Evolutionary conservation across 2,888 invertebrate genomes (phyloP).

Genomic region (Griposia aprilina): DNA sequence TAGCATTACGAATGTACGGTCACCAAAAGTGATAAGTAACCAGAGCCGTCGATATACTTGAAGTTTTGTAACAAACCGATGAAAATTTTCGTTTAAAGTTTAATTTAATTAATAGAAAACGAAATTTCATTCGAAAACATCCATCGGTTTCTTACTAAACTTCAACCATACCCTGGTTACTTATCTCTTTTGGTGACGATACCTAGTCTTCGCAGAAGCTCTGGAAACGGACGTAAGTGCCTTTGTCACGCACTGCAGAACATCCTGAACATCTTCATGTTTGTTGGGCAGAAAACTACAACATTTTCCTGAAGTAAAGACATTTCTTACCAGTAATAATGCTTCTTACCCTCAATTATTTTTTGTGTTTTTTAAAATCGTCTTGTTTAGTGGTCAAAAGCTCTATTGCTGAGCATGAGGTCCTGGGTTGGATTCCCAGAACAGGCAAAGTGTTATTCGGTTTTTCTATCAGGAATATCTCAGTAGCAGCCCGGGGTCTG

Average conservation of each 20-base stretch:
- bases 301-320: neutral
- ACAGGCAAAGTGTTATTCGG: neutral
- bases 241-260: constrained; percentile 13
- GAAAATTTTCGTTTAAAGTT: too few relatives aligned
- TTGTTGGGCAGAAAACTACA: neutral
- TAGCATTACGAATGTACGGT: neutral
- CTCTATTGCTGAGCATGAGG: neutral
- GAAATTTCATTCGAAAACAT: too few relatives aligned
- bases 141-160: too few relatives aligned
- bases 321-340: neutral
- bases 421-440: neutral
- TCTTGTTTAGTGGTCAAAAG: neutral
- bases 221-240: constrained; percentile 23
- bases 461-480: neutral
- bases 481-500: neutral
- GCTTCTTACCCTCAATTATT: neutral
- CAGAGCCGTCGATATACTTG: too few relatives aligned
- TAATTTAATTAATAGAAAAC: too few relatives aligned
- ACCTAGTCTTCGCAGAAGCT: constrained; percentile 4
- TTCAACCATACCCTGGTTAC: too few relatives aligned
- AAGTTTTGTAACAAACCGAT: too few relatives aligned
- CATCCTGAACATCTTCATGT: constrained; percentile 6
- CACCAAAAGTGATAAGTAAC: too few relatives aligned
- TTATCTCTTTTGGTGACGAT: neutral
- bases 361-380: neutral